Evolutionary conservation across 1,140 invertebrate species (phyloP).

Genomic region (Eulimnadia texana): DNA sequence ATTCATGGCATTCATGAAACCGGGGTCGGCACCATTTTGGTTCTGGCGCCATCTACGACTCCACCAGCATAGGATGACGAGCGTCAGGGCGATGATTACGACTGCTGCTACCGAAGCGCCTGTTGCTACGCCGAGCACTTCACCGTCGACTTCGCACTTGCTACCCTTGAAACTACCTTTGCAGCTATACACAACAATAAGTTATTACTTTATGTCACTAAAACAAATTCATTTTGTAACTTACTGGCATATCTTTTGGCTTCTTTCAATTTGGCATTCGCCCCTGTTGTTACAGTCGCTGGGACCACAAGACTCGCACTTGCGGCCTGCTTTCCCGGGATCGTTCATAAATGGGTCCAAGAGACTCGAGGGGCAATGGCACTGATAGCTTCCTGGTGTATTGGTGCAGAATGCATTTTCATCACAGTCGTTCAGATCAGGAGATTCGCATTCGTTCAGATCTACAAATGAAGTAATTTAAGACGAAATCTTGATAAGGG

Average conservation of each 20-base stretch:
- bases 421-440: conserved; percentile 83
- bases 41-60: conserved; percentile 76
- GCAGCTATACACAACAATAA: conserved; percentile 40
- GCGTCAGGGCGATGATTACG: conserved; percentile 69
- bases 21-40: conserved; percentile 40
- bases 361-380: conserved; percentile 62
- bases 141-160: conserved; percentile 77
- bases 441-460: conserved; percentile 71
- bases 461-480: conserved; percentile 37
- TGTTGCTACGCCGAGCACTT: conserved; percentile 75
- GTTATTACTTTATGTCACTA: not conserved
- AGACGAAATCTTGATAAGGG: not conserved
- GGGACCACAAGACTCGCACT: conserved; percentile 54
- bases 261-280: conserved; percentile 55
- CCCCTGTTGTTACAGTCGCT: conserved; percentile 66
- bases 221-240: too few species aligned
- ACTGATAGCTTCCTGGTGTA: conserved; percentile 74
- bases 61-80: conserved; percentile 79
- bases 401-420: conserved; percentile 69
- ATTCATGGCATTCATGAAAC: conserved; percentile 34
- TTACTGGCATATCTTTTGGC: conserved; percentile 63
- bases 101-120: conserved; percentile 74
- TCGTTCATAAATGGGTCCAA: conserved; percentile 53
- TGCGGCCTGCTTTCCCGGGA: conserved; percentile 45
- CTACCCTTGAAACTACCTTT: conserved; percentile 70